phyloP scores from a whole-genome alignment of 1,140 invertebrate genomes.

The Leptinotarsa lineolata region DNA sequence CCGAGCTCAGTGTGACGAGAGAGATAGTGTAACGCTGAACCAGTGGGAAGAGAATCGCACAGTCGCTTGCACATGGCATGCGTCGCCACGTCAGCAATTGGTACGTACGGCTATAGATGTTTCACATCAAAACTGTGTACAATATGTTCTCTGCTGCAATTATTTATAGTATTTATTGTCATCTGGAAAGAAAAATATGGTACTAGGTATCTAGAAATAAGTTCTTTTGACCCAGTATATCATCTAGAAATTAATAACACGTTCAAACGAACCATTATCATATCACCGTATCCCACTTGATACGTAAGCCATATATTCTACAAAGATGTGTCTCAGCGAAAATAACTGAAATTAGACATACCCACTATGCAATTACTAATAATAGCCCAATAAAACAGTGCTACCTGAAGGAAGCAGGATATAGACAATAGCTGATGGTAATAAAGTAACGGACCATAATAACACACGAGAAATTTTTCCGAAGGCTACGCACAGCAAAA shows the following conservation, averaged over 20 bases:
- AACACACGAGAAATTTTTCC: background rate
- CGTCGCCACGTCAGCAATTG: no score
- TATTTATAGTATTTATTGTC: no score
- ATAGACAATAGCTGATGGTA: slow-evolving; percentile 5
- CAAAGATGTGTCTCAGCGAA: background rate
- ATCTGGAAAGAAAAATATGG: no score
- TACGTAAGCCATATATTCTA: background rate
- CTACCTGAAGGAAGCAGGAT: slow-evolving; percentile 1
- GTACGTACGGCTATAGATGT: no score
- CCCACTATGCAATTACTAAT: background rate
- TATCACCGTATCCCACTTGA: background rate
- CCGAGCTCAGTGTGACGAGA: no score
- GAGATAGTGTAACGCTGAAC: no score
- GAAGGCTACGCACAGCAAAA: background rate
- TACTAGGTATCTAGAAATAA: no score
- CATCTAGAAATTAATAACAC: background rate
- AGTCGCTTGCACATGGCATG: no score
- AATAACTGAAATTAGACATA: background rate
- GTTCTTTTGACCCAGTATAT: no score
- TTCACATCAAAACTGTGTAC: no score
- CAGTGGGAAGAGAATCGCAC: no score
- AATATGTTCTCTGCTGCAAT: no score
- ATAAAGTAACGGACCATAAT: slow-evolving; percentile 1
- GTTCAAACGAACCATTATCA: background rate
- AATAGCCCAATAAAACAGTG: slow-evolving; percentile 1